Base-by-base conservation (phyloP, 1,140 invertebrate genomes). In the Brachionus calyciflorus region DNA sequence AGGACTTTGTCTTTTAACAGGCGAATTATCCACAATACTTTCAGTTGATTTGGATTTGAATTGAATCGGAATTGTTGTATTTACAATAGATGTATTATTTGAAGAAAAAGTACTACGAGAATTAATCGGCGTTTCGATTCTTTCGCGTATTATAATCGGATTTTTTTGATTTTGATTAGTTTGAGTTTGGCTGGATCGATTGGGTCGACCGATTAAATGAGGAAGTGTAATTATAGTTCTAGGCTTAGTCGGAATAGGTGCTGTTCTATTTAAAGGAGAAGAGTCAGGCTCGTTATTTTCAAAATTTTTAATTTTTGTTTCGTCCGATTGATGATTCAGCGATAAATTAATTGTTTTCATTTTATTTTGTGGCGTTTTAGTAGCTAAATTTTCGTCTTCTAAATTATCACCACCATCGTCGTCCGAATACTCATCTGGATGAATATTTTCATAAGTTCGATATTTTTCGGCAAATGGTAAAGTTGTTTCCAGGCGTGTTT, bases 111-210 rank as follows among this genome's bases (percentile, higher is more conserved):
- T 65, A n/a, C n/a, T 65, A 44, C 33, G 33, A 63, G 28, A 33
- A 44, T 41, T 65, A 1, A 37, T 44, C 4, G 33, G n/a, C 21
- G 60, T 44, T 44, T 65, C 60, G 19, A 65, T 65, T 21, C 60
- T 17, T 24, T 65, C 60, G 10, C 60, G 60, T 9, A 65, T 65
- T 41, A 65, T 65, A 19, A 65, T 65, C 40, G 60, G 60, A 41
- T 21, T 65, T 65, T 44, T 65, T 21, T 37, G 60, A 41, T 21
- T 65, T 65, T 44, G 41, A n/a, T 24, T 30, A 26, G 9, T 19
- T 37, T 14, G 33, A 14, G 19, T 65, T 37, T 37, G 37, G 19
- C 37, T 65, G 19, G 14, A 24, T 28, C 30, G 60, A 37, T 65
- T 65, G 10, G 60, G 10, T 12, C 40, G 17, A 21, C 60, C 60